phyloP scores from a whole-genome alignment of 2,113 vertebrate genomes.

The Chunga burmeisteri region DNA sequence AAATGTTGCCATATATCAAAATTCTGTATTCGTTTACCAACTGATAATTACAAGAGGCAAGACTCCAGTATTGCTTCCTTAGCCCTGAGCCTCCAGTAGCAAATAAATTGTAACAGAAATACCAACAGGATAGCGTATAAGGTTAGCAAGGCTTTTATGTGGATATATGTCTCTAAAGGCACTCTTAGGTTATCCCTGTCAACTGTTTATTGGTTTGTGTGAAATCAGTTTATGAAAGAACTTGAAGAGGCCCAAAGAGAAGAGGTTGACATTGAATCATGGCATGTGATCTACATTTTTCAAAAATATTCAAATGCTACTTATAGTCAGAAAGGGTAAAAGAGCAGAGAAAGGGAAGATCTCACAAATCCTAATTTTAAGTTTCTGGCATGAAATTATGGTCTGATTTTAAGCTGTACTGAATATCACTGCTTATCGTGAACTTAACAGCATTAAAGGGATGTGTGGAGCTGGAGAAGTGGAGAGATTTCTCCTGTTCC shows the following conservation, averaged over 20 bases:
- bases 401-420: not conserved
- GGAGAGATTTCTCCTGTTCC: not conserved
- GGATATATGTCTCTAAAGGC: not conserved
- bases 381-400: not conserved
- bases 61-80: not conserved
- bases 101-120: not conserved
- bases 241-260: not conserved
- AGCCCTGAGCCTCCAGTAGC: not conserved
- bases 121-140: not conserved
- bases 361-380: not conserved
- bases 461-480: not conserved
- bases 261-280: not conserved
- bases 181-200: not conserved
- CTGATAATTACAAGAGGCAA: not conserved
- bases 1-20: not conserved
- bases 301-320: not conserved
- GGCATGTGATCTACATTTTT: not conserved
- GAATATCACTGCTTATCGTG: not conserved
- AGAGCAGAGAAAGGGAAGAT: not conserved
- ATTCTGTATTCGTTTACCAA: not conserved
- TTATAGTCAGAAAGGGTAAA: not conserved
- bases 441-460: not conserved
- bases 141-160: not conserved
- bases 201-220: not conserved
- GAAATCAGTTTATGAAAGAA: not conserved